Evolutionary conservation across 2,113 vertebrate species (phyloP).

Genomic region (Anseranas semipalmata): DNA sequence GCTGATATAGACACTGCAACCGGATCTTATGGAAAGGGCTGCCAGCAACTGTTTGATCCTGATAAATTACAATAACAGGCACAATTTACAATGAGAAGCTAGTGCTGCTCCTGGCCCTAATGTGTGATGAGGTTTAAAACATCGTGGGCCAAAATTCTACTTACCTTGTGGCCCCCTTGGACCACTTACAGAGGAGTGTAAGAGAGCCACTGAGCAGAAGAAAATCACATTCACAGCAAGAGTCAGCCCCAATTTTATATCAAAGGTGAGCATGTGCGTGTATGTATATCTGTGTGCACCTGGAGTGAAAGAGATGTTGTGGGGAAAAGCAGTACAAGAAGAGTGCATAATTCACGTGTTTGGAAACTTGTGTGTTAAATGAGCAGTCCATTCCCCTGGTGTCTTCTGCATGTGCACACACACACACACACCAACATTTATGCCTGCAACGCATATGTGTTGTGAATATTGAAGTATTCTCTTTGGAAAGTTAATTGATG

Average conservation of each 20-base stretch:
- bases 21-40: constrained; percentile 55
- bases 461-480: constrained; percentile 17
- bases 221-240: constrained; percentile 31
- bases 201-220: not conserved
- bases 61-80: constrained; percentile 68
- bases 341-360: not conserved
- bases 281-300: not conserved
- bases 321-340: not conserved
- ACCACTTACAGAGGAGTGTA: not conserved
- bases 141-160: constrained; percentile 37
- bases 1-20: constrained; percentile 63
- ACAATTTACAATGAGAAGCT: constrained; percentile 64
- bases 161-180: constrained; percentile 32
- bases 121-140: constrained; percentile 46
- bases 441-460: constrained; percentile 50
- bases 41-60: constrained; percentile 65
- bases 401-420: not conserved
- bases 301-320: not conserved
- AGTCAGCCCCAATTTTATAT: not conserved
- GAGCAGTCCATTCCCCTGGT: not conserved
- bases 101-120: constrained; percentile 62
- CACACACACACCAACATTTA: not conserved
- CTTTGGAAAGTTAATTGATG: constrained; percentile 40
- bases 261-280: not conserved
- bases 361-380: not conserved